Conservation (phyloP, 2,797 vertebrate species). For the Centroberyx gerrardi region DNA sequence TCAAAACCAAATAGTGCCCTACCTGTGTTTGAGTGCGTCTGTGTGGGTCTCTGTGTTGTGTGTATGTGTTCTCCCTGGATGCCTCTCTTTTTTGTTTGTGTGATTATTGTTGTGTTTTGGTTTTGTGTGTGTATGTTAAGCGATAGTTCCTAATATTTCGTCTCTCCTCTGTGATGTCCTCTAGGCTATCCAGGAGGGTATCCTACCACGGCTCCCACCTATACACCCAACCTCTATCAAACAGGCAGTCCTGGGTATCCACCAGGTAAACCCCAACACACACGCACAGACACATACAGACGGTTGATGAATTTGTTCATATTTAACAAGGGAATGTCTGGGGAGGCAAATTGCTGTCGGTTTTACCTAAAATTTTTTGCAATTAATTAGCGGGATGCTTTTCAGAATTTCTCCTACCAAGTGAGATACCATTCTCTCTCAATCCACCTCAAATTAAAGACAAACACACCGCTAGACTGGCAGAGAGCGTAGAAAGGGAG, state of each 20-base stretch:
- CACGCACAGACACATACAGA: slow-evolving; percentile 7
- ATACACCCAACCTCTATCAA: slow-evolving; percentile 97
- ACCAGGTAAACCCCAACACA: slow-evolving; percentile 88
- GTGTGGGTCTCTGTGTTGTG: slow-evolving; percentile 8
- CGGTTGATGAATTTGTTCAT: slow-evolving; percentile 13
- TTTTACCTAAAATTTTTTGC: neutral
- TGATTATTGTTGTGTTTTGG: neutral
- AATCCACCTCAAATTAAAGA: neutral
- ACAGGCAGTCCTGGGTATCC: slow-evolving; percentile 97
- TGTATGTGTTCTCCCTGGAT: neutral
- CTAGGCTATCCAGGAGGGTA: slow-evolving; percentile 97
- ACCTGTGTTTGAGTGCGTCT: slow-evolving; percentile 14
- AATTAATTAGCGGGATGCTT: slow-evolving; percentile 25
- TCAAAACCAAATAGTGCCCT: slow-evolving; percentile 53
- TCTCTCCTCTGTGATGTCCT: slow-evolving; percentile 32
- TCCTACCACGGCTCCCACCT: slow-evolving; percentile 93
- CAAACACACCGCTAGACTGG: neutral
- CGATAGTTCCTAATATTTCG: slow-evolving; percentile 34
- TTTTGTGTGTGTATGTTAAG: slow-evolving; percentile 2
- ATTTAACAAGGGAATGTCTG: slow-evolving; percentile 5
- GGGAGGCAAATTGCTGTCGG: neutral
- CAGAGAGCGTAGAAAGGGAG: too few relatives aligned
- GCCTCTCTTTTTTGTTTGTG: neutral
- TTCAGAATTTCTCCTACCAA: neutral
- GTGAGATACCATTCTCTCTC: neutral